Conservation (phyloP, 2,888 invertebrate genomes). For the Drosophila subsilvestris region DNA sequence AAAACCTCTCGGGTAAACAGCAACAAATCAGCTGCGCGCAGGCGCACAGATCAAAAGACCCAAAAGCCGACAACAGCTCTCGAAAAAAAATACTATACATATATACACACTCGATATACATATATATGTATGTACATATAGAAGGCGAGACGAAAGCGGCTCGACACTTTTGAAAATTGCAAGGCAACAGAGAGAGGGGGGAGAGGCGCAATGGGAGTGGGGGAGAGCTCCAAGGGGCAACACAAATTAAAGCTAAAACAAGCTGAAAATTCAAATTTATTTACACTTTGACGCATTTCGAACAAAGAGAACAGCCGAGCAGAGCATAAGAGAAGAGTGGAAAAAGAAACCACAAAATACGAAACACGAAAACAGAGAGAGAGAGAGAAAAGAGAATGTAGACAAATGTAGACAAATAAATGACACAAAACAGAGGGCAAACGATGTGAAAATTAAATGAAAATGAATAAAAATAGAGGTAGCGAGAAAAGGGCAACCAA, state of each 20-base stretch:
- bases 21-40: slow-evolving; percentile 80
- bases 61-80: slow-evolving; percentile 59
- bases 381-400: slow-evolving; percentile 46
- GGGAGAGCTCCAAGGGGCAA: slow-evolving; percentile 12
- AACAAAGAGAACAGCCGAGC: slow-evolving; percentile 67
- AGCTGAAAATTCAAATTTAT: slow-evolving; percentile 81
- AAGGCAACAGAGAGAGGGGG: slow-evolving; percentile 25
- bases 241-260: slow-evolving; percentile 75
- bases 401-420: slow-evolving; percentile 73
- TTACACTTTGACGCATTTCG: slow-evolving; percentile 80
- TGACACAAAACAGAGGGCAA: slow-evolving; percentile 63
- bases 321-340: slow-evolving; percentile 10
- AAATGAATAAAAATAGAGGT: slow-evolving; percentile 46
- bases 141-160: slow-evolving; percentile 33
- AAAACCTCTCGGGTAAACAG: slow-evolving; percentile 38
- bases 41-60: slow-evolving; percentile 76
- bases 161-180: slow-evolving; percentile 59
- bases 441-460: slow-evolving; percentile 79
- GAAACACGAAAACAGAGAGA: slow-evolving; percentile 61
- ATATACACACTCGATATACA: slow-evolving; percentile 7
- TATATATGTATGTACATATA: slow-evolving; percentile 5
- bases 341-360: slow-evolving; percentile 20
- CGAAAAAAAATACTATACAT: slow-evolving; percentile 11
- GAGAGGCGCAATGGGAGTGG: background rate
- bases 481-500: slow-evolving; percentile 45